Conservation (phyloP, 2,113 vertebrate genomes). For the Gasterosteus aculeatus region DNA sequence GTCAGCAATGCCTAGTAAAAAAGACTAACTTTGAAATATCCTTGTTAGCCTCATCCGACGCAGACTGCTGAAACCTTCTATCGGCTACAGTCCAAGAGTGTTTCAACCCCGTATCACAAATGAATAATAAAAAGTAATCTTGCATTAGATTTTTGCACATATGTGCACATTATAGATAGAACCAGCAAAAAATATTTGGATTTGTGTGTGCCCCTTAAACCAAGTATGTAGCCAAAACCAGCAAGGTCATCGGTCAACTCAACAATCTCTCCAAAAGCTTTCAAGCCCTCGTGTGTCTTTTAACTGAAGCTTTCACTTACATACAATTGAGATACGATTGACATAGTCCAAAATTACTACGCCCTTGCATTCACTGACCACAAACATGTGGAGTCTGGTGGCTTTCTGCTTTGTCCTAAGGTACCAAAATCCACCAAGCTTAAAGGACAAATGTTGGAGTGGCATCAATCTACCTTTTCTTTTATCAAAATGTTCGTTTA, state of each 20-base stretch:
- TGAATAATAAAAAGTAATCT: no score
- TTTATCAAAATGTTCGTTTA: background rate
- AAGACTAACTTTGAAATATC: background rate
- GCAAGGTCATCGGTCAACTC: background rate
- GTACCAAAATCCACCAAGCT: background rate
- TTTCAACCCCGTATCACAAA: no score
- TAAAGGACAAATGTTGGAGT: background rate
- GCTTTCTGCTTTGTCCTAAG: background rate
- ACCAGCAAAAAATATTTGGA: no score
- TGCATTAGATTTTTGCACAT: no score
- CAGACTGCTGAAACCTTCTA: background rate
- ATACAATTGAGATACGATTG: background rate
- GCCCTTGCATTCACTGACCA: no score
- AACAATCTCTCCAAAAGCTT: background rate
- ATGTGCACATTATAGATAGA: no score
- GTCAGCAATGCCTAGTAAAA: background rate
- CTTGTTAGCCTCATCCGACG: background rate
- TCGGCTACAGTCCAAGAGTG: background rate
- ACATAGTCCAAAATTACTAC: background rate
- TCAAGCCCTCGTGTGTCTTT: background rate
- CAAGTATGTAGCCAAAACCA: background rate
- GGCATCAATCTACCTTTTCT: background rate
- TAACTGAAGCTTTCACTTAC: background rate
- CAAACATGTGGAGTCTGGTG: background rate
- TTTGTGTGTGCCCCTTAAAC: background rate